phyloP scores from a whole-genome alignment of 1,140 invertebrate genomes.

The Saxidomus purpurata region DNA sequence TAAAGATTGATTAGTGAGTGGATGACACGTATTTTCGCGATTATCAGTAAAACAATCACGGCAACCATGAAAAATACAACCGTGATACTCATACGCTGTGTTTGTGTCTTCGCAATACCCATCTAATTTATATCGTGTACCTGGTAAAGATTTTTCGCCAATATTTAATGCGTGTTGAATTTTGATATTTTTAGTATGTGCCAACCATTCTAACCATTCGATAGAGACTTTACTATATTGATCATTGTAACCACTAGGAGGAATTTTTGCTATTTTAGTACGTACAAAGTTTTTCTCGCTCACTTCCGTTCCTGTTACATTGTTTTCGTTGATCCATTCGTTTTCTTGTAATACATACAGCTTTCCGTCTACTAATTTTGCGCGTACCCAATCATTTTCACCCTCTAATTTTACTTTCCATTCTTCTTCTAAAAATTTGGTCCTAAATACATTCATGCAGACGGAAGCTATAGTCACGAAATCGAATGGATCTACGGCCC shows the following conservation, averaged over 20 bases:
- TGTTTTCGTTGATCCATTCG: not conserved
- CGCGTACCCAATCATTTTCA: not conserved
- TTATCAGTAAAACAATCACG: constrained; percentile 53
- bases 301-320: not conserved
- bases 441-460: constrained; percentile 58
- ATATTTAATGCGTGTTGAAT: constrained; percentile 66
- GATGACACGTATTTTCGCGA: not conserved
- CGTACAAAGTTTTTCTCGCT: not conserved
- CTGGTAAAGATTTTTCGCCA: no score
- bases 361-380: not conserved
- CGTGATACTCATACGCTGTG: constrained; percentile 70
- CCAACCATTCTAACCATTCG: constrained; percentile 38
- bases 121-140: no score
- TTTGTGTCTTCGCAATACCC: no score
- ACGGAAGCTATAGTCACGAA: constrained; percentile 61
- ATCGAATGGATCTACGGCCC: constrained; percentile 61
- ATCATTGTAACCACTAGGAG: constrained; percentile 56
- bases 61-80: constrained; percentile 76
- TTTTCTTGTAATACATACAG: not conserved
- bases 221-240: constrained; percentile 36
- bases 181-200: constrained; percentile 26
- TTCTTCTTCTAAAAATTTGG: constrained; percentile 64
- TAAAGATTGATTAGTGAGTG: constrained; percentile 31
- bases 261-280: constrained; percentile 37
- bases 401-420: constrained; percentile 50